Evolutionary conservation across 2,113 vertebrate species (phyloP), one percentile per base, ranked within the genome.

Genomic region (Platysteira castanea): DNA sequence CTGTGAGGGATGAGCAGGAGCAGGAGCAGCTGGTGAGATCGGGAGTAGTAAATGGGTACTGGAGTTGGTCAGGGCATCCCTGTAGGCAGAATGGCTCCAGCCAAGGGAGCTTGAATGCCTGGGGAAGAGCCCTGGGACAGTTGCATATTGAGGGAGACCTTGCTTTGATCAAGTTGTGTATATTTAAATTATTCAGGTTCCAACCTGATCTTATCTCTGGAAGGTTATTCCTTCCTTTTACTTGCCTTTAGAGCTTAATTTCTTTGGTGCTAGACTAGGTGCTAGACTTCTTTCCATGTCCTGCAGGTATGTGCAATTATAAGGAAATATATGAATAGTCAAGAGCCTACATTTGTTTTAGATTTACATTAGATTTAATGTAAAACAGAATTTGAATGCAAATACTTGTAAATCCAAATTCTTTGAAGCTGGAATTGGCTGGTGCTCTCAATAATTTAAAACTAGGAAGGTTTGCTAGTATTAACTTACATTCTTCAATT

Each of bases 381-480:
- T 74, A 56, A 81, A 95, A 63, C 35, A 39, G 57, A 74, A 47
- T 93, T 89, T 49, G 49, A 71, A 92, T 88, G 93, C 73, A 95
- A 92, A 92, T 94, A 87, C 52, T 92, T 93, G 73, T 67, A 92
- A 96, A 95, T 91, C 65, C 87, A 49, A 87, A 67, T 65, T 87
- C 49, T 64, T 71, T 57, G 61, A 89, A 84, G 63, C 41, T 83
- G 19, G 49, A 93, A 50, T 61, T 76, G 53, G 7, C 67, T 52
- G 37, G 18, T 89, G 56, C 28, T 87, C 8, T 94, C 63, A 73
- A 30, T 92, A 77, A 79, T 87, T 95, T 91, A 94, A 73, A 87
- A 22, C 81, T 65, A 21, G 42, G 47, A 89, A 84, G 47, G 41
- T 60, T 71, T 91, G 57, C 39, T 87, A 19, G 56, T 67, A 60